Evolutionary conservation across 2,113 vertebrate genomes (phyloP).

Genomic region (Pollimyrus isidori): DNA sequence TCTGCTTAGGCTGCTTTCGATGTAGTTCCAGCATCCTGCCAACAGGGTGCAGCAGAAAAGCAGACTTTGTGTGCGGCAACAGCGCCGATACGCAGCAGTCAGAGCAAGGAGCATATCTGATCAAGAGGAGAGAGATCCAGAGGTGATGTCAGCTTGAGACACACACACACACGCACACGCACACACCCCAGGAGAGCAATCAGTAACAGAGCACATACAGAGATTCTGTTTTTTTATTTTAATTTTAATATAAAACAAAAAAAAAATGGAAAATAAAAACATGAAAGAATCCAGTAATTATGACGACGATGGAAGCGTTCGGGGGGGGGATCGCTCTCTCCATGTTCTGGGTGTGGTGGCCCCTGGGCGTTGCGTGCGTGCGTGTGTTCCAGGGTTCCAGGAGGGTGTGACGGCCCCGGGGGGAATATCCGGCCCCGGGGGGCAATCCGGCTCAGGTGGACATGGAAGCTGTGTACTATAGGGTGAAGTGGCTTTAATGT

Average conservation of each 20-base stretch:
- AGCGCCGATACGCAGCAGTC: neutral
- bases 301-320: conserved; percentile 41
- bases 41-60: conserved; percentile 38
- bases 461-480: neutral
- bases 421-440: neutral
- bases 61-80: neutral
- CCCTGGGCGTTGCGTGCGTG: neutral
- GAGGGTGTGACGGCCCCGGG: neutral
- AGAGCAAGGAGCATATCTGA: neutral
- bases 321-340: conserved; percentile 37
- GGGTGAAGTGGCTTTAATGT: conserved; percentile 11
- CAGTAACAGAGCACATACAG: conserved; percentile 19
- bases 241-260: conserved; percentile 54
- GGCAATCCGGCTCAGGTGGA: too few relatives aligned
- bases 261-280: conserved; percentile 58
- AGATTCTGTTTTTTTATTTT: conserved; percentile 41
- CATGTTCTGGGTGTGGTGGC: neutral
- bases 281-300: conserved; percentile 51
- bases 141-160: conserved; percentile 33
- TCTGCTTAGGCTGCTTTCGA: neutral
- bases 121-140: conserved; percentile 31
- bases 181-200: conserved; percentile 9
- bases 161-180: neutral
- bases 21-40: conserved; percentile 28
- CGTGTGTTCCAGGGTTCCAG: neutral